Percentiles rank a stretch among this genome's conserved stretches.
These are phyloP conservation scores for Laticauda colubrina DNA, from an alignment of 2,113 vertebrate genomes.

Conservation along the genomic window DNA sequence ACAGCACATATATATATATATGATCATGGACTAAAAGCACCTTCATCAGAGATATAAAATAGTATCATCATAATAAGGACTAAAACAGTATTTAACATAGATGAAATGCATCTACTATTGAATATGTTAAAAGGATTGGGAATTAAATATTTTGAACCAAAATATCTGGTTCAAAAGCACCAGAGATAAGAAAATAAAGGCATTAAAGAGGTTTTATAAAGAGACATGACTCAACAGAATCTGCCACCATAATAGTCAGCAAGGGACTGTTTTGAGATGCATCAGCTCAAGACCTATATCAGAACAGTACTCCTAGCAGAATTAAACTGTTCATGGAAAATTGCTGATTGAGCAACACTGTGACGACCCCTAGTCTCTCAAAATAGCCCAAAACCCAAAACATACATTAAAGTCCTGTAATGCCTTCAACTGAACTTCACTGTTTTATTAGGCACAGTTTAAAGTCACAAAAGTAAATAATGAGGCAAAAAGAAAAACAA, in stretches of 20 bases:
- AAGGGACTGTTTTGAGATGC: slow-evolving; percentile 2
- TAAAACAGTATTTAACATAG: neutral
- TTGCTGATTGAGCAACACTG: neutral
- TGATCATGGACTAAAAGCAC: neutral
- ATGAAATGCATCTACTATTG: neutral
- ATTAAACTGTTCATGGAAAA: neutral
- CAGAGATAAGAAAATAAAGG: neutral
- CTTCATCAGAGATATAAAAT: neutral
- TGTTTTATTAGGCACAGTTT: too few species aligned
- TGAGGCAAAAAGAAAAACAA: too few species aligned
- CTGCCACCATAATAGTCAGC: neutral
- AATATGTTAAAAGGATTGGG: neutral
- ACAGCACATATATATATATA: too few species aligned
- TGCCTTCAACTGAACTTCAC: too few species aligned
- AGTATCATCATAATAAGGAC: neutral
- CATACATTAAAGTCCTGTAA: too few species aligned
- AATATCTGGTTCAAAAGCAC: slow-evolving; percentile 3
- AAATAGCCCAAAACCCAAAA: too few species aligned
- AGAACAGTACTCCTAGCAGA: neutral
- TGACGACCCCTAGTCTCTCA: too few species aligned
- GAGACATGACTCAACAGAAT: neutral
- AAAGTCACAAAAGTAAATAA: too few species aligned
- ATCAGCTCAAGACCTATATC: slow-evolving; percentile 17
- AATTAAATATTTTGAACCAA: neutral
- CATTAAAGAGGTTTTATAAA: neutral